Conservation (phyloP, 30 jellyfish, hydroid and myxozoan species). For the Pelagia noctiluca region DNA sequence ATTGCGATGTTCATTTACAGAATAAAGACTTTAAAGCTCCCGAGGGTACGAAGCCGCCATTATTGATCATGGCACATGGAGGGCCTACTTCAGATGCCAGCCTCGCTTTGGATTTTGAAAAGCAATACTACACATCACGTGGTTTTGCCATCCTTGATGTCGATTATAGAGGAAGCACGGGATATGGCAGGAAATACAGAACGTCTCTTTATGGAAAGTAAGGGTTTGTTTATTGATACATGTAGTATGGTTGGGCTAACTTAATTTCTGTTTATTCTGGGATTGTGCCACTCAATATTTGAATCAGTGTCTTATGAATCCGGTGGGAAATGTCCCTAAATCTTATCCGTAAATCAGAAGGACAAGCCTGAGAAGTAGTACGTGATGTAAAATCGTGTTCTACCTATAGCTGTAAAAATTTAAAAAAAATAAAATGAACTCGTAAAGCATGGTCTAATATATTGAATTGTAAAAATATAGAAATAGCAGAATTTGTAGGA, state of each 20-base stretch:
- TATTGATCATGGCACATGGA: constrained; percentile 80
- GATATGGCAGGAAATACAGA: constrained; percentile 80
- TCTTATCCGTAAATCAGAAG: too few species aligned
- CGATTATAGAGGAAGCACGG: constrained; percentile 92
- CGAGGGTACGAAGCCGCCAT: constrained; percentile 75
- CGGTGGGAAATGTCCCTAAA: too few species aligned
- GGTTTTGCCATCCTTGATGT: constrained; percentile 90
- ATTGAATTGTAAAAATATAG: too few species aligned
- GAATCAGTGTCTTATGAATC: too few species aligned
- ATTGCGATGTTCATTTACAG: too few species aligned
- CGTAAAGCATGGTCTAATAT: too few species aligned
- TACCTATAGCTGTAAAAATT: too few species aligned
- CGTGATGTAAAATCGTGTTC: too few species aligned
- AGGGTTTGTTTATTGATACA: too few species aligned
- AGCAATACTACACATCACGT: constrained; percentile 88
- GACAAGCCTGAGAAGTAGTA: too few species aligned
- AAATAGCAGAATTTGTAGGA: too few species aligned
- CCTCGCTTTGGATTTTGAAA: constrained; percentile 72
- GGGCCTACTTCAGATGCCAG: constrained; percentile 89
- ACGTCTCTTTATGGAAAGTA: constrained; percentile 78
- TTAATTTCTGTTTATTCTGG: neutral
- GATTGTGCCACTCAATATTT: neutral
- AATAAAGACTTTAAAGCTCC: constrained; percentile 81
- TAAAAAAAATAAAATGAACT: too few species aligned
- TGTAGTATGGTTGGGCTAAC: neutral